Base-by-base conservation (phyloP, 53 echinoderm and acorn worm genomes). In the Arbacia lixula region DNA sequence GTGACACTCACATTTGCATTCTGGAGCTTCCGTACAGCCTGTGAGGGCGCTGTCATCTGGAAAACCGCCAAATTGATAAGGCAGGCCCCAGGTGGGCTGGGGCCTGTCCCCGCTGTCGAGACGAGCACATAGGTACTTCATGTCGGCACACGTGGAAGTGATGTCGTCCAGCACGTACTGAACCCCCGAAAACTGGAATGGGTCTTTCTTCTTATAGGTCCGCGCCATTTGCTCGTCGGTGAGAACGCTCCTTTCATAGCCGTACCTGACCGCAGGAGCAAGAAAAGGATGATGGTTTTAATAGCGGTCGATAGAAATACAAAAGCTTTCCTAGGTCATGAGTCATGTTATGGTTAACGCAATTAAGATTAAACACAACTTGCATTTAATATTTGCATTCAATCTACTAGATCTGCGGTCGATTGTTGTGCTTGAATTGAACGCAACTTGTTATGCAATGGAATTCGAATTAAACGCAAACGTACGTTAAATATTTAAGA, bases 31-130 rank as follows among this genome's bases (percentile, higher is more conserved):
- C 53, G 86, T 66, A 64, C 96, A 96, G 27, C 89, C 91, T 36
- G 88, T 93, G 6, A 91, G 69, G 42, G 84, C 96, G 5, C 57
- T 63, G 36, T 85, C 82, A 29, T 89, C 80, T 4, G 87, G 90
- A 22, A 37, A 83, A 2, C 68, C 83, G 4, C 34, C 24, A 30
- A 93, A 93, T 0, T 72, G 43, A 31, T 87, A 93, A 3, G 58
- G 76, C n/a, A 93, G 83, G 52, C 74, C 69, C 39, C 74, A 67
- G 11, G 54, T 77, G 4, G 85, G 63, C 20, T 56, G 40, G 5
- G 91, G 96, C 12, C 76, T 85, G 35, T 72, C 75, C 4, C 93
- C 91, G 37, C 83, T 91, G 72, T 84, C 83, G 43, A 96, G 85
- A 35, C 62, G 85, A 1, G 84, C 72, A 16, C 96, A 96, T 60